phyloP scores from a whole-genome alignment of 2,113 vertebrate genomes.

The Sialia sialis region DNA sequence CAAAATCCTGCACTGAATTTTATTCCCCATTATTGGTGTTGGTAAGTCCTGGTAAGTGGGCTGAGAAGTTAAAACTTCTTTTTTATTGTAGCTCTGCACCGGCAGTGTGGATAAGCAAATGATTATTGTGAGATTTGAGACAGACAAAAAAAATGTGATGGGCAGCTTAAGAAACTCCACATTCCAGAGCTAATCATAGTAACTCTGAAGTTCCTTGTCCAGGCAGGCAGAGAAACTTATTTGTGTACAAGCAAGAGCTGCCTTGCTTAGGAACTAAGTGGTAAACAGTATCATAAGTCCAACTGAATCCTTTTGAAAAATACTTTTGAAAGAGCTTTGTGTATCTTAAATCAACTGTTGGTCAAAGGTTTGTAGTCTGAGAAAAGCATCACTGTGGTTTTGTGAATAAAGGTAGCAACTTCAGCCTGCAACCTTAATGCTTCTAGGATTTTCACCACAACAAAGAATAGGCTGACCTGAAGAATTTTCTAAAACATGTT shows the following conservation, averaged over 20 bases:
- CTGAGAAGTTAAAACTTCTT: background rate
- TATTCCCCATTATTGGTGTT: background rate
- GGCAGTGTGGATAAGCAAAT: background rate
- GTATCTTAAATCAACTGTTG: background rate
- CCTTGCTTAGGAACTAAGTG: background rate
- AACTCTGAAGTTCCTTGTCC: background rate
- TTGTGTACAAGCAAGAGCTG: background rate
- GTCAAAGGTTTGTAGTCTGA: background rate
- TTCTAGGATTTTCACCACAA: slow-evolving; percentile 14
- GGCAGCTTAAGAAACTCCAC: background rate
- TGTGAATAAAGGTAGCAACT: background rate
- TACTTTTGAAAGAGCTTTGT: background rate
- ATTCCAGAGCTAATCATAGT: slow-evolving; percentile 15
- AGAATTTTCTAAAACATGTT: background rate
- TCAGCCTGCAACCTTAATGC: background rate
- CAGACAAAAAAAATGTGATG: background rate
- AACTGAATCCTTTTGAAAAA: background rate
- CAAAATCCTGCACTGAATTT: background rate
- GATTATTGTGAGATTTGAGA: background rate
- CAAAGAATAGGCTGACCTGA: background rate
- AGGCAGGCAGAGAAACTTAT: background rate
- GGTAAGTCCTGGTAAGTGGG: background rate
- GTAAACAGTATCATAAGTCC: background rate
- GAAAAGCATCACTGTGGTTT: background rate
- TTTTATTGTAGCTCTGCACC: background rate